These are phyloP conservation scores for Salvator merianae DNA, from an alignment of 2,113 vertebrate species.

Conservation along the genomic window DNA sequence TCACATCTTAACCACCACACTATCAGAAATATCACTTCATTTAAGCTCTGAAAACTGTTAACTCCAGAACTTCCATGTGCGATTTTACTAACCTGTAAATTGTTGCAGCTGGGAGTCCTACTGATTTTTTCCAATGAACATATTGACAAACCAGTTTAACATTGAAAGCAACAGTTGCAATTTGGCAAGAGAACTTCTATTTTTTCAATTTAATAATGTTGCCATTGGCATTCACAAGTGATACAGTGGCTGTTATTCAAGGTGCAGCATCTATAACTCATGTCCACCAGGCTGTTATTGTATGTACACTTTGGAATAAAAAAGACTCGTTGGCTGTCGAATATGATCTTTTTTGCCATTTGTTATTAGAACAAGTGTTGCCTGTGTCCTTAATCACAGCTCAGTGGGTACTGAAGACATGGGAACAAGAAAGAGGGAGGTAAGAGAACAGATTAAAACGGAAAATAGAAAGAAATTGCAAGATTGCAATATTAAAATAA, in stretches of 20 bases:
- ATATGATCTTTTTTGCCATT: constrained; percentile 73
- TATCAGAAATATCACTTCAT: background rate
- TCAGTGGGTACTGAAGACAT: constrained; percentile 69
- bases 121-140: constrained; percentile 42
- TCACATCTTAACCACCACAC: background rate
- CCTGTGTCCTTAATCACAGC: constrained; percentile 73
- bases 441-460: constrained; percentile 61
- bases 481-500: constrained; percentile 12
- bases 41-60: background rate
- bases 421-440: constrained; percentile 6
- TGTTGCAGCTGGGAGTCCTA: constrained; percentile 36
- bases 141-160: constrained; percentile 77
- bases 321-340: constrained; percentile 66
- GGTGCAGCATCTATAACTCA: constrained; percentile 71
- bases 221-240: constrained; percentile 61
- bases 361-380: constrained; percentile 67
- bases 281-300: constrained; percentile 65
- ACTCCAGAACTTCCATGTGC: background rate
- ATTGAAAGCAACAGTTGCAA: constrained; percentile 71
- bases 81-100: constrained; percentile 35
- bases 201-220: constrained; percentile 75
- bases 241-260: constrained; percentile 60
- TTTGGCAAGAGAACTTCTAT: constrained; percentile 64
- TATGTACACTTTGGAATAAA: constrained; percentile 70
- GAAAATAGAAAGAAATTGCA: constrained; percentile 3